Base-by-base conservation (phyloP, 2,113 vertebrate genomes). In the Menura novaehollandiae region DNA sequence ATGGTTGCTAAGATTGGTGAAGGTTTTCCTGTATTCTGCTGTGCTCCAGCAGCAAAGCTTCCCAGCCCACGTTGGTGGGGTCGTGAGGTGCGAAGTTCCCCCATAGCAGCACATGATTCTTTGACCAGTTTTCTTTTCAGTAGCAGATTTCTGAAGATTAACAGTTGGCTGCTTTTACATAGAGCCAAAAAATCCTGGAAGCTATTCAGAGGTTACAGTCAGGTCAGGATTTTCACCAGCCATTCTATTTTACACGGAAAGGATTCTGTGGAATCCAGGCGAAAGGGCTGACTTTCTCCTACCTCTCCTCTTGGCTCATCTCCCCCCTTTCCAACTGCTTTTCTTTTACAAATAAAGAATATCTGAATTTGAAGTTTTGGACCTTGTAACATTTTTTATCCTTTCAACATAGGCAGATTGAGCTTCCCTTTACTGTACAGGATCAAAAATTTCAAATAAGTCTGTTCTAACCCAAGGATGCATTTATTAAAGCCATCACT, bases 131-230 rank as follows among this genome's bases (percentile, higher is more conserved):
- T 88, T 66, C 74, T 74, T 82, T 74, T 52, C 93, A 93, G 95
- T 67, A 93, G 95, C 91, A 67, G 81, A 46, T 85, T 85, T 84
- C 13, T 67, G 63, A 83, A 80, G 85, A 67, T 66, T 69, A 93
- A 94, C 85, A 94, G 58, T 77, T 96, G 94, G 82, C 88, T 94
- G 82, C 71, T 83, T 49, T 59, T 71, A 33, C 37, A 62, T 0
- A 55, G 82, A 93, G 90, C 88, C 89, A 95, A 95, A 64, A 85
- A 80, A 53, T 64, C 67, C 78, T 94, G 91, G 94, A 91, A 94
- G 75, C 85, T 77, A 7, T 46, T 91, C 88, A 67, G 82, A 76
- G 95, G 93, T 93, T 83, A 83, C 51, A 90, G 88, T 12, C 72
- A 56, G 90, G 93, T 85, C 93, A 96, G 82, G 23, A 37, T 69